Evolutionary conservation across 2,113 vertebrate genomes (phyloP), one percentile per base, ranked within the genome.

Genomic region (Salvelinus fontinalis): DNA sequence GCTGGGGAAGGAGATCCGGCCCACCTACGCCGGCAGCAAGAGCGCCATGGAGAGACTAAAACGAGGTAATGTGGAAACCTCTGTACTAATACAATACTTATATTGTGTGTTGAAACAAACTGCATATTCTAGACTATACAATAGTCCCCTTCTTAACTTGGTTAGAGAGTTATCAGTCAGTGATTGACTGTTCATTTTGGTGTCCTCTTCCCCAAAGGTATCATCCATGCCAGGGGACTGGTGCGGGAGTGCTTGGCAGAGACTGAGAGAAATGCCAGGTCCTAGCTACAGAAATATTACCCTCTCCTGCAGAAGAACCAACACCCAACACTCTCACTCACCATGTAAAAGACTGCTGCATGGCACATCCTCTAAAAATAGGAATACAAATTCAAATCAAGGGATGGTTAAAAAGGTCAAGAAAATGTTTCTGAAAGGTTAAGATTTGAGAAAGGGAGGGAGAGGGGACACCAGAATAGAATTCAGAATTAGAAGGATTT

Each of bases 11-110:
- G 98, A 99, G 93, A 99, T 99, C 88, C 93, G 98, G 85, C 98
- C 98, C 13, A 99, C 98, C 0, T 99, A 99, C 0, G 98, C 98
- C 1, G 98, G 98, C 65, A 99, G 97, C 80, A 99, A 99, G 94
- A 99, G 96, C 18, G 98, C 98, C 0, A 99, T 99, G 97, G 98
- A 99, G 88, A 93, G 98, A 76, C 95, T 99, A 83, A 99, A 99
- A 87, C 93, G 98, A 93, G 98, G 97, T 98, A 75, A 75, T 22
- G 7, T 54, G 51, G 16, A 18, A 54, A 18, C 16, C 51, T 54
- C 51, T 54, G 49, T 51, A 14, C 9, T 51, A 51, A 13, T 51
- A 14, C 4, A 51, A 51, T 16, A 51, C 13, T 16, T 51, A 1
- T 51, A 51, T 51, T 51, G 11, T 39, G 39, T 51, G 49, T 51